Conservation (phyloP, 2,888 invertebrate species). For the Agrochola litura region DNA sequence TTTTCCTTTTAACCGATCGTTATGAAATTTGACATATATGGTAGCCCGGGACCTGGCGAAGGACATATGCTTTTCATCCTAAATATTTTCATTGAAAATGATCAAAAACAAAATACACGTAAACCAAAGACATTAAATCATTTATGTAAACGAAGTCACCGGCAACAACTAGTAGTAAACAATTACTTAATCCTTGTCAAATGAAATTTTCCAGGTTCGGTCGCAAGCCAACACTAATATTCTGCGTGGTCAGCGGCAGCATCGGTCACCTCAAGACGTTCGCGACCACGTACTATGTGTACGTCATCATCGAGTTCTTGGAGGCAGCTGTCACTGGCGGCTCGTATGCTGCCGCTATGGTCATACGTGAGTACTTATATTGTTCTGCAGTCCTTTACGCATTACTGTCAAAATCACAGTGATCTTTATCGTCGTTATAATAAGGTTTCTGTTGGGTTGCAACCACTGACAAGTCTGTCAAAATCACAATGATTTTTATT, state of each 20-base stretch:
- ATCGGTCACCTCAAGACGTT: constrained; percentile 81
- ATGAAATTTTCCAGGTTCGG: constrained; percentile 76
- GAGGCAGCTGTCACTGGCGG: constrained; percentile 81
- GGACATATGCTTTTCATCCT: too few species aligned
- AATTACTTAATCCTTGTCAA: not conserved
- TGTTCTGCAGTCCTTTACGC: not conserved
- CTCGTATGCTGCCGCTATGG: constrained; percentile 76
- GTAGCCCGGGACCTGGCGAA: too few species aligned
- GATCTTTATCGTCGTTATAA: not conserved
- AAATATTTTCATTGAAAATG: too few species aligned
- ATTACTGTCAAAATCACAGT: not conserved
- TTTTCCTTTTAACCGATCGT: too few species aligned
- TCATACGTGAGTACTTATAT: constrained; percentile 76
- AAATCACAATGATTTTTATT: not conserved
- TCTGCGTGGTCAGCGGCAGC: constrained; percentile 76
- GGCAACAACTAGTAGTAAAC: too few species aligned
- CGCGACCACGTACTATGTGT: constrained; percentile 76
- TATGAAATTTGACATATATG: too few species aligned
- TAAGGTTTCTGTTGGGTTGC: not conserved
- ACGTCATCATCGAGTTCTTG: constrained; percentile 78
- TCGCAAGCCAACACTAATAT: constrained; percentile 79
- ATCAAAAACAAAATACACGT: too few species aligned
- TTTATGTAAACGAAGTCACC: too few species aligned
- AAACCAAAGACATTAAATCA: too few species aligned
- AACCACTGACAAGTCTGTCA: not conserved